phyloP scores from a whole-genome alignment of 2,797 vertebrate species.

The Eulemur coronatus region DNA sequence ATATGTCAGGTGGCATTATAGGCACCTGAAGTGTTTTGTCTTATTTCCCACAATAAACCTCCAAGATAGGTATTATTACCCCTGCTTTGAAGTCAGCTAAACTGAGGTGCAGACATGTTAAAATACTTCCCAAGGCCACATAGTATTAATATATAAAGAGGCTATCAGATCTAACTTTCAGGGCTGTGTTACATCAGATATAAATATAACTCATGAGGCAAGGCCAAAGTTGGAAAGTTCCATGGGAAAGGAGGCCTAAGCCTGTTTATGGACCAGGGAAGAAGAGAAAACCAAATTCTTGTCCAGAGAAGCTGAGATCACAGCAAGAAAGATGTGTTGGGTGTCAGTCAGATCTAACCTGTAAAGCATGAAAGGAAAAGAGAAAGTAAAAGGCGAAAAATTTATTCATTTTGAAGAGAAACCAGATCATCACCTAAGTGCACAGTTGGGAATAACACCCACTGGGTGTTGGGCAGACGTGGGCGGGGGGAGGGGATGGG shows the following conservation, averaged over 20 bases:
- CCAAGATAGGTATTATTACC: background rate
- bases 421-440: too few species aligned
- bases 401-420: too few species aligned
- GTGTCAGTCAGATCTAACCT: background rate
- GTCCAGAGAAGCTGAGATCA: constrained; percentile 12
- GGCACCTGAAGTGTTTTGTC: background rate
- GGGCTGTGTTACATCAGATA: background rate
- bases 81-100: background rate
- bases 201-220: background rate
- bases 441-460: too few species aligned
- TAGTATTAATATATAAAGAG: background rate
- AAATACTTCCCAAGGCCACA: background rate
- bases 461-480: too few species aligned
- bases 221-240: background rate
- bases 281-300: background rate
- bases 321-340: background rate
- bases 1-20: background rate
- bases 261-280: background rate
- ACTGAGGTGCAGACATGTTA: constrained; percentile 3
- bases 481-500: too few species aligned
- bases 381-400: background rate
- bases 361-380: background rate
- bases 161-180: background rate
- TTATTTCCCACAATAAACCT: background rate
- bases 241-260: background rate